Base-by-base conservation (phyloP, 2,797 vertebrate genomes). In the Bradypus variegatus region DNA sequence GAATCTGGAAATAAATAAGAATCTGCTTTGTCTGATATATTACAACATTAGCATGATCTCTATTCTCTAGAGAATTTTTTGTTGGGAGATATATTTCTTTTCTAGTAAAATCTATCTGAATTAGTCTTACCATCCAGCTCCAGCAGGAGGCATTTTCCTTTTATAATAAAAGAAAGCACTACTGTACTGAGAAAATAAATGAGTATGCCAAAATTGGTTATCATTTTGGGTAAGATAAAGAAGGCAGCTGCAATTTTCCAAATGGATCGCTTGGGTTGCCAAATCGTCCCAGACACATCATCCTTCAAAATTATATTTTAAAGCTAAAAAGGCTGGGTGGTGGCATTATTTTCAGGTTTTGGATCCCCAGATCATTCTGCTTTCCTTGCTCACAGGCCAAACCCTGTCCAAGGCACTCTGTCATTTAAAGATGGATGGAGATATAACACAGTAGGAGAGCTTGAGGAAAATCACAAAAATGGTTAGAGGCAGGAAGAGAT, bases 91-190 rank as follows among this genome's bases (percentile, higher is more conserved):
- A 41, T 60, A 45, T 70, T 83, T 81, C 48, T 92, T 81, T 90
- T 87, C 73, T 89, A 92, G 58, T 70, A 88, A 94, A 91, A 85
- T 77, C n/a, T 87, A 60, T 87, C 73, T 73, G 72, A 87, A 85
- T 82, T 60, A 65, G 79, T 82, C 33, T 91, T 45, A 4, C 7
- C 65, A 92, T 45, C 41, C 64, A 93, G 36, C 53, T 72, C 23
- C 38, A 91, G 50, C 55, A 72, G 31, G 38, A 65, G 31, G 19
- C 21, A 11, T 31, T 91, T 91, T 76, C 64, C 70, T 83, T 88
- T 87, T 25, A 73, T 64, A 91, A 85, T 36, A 84, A 92, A 77
- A 64, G n/a, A 69, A 84, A 93, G 14, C n/a, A 80, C 25, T 76
- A 78, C 31, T 11, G 11, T 45, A 91, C 91, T 72, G 50, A 92